Percentiles rank a stretch among this genome's conserved stretches.
Evolutionary conservation across 2,797 vertebrate genomes (phyloP).

Genomic region (Megalops cyprinoides): DNA sequence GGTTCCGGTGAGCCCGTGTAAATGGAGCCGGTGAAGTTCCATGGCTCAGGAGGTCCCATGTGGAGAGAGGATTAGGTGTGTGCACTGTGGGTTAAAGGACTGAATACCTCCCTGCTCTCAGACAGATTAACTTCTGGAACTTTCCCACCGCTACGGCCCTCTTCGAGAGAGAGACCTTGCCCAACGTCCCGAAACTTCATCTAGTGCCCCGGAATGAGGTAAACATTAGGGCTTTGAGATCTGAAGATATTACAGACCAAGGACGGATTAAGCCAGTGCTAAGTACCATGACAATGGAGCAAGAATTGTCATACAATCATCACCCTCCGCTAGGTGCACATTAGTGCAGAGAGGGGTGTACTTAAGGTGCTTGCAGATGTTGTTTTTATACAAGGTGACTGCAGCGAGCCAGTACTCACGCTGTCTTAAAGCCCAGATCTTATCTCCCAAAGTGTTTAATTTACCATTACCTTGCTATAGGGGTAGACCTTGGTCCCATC

Average conservation of each 20-base stretch:
- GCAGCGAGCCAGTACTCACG: neutral
- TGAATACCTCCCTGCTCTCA: slow-evolving; percentile 40
- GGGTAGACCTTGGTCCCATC: slow-evolving; percentile 13
- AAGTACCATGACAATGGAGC: neutral
- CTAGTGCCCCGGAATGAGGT: slow-evolving; percentile 26
- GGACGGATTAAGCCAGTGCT: neutral
- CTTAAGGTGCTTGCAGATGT: neutral
- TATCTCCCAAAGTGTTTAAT: slow-evolving; percentile 17
- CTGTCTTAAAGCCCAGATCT: neutral
- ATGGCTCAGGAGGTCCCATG: slow-evolving; percentile 29
- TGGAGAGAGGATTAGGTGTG: slow-evolving; percentile 40
- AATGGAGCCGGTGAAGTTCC: slow-evolving; percentile 35
- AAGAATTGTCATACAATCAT: neutral
- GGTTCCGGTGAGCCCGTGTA: slow-evolving; percentile 35
- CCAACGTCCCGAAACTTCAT: slow-evolving; percentile 31
- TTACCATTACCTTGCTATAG: slow-evolving; percentile 10
- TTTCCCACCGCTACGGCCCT: slow-evolving; percentile 38
- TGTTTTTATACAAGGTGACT: neutral
- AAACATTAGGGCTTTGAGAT: slow-evolving; percentile 18
- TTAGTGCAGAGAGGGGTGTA: neutral
- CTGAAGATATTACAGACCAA: neutral
- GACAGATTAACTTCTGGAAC: slow-evolving; percentile 41
- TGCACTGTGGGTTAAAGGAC: slow-evolving; percentile 28
- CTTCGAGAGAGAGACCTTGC: slow-evolving; percentile 20
- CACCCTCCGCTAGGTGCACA: neutral